These are phyloP conservation scores for Erebia palarica DNA, from an alignment of 2,888 invertebrate genomes.

Conservation along the genomic window DNA sequence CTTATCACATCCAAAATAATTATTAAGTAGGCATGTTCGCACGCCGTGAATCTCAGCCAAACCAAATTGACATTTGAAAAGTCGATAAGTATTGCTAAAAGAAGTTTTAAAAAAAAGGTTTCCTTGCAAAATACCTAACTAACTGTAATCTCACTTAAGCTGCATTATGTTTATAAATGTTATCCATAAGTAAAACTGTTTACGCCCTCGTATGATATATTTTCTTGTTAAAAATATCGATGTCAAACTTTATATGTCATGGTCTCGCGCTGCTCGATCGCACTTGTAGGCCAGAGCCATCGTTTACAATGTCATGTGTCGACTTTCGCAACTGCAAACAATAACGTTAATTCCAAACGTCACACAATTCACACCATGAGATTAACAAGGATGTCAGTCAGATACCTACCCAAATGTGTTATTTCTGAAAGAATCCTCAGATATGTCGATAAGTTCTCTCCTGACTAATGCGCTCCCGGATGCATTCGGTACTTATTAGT, in stretches of 20 bases:
- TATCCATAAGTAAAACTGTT: not conserved
- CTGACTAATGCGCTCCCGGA: too few relatives aligned
- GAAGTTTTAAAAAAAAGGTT: too few relatives aligned
- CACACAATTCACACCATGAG: slow-evolving; percentile 30
- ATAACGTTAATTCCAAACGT: slow-evolving; percentile 51
- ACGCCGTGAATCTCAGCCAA: too few relatives aligned
- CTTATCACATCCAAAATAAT: too few relatives aligned
- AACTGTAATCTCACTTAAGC: too few relatives aligned
- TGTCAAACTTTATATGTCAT: slow-evolving; percentile 78
- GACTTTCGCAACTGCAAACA: slow-evolving; percentile 70
- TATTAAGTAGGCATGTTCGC: too few relatives aligned
- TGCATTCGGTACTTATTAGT: too few relatives aligned
- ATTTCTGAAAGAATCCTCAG: not conserved
- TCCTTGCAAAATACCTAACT: too few relatives aligned
- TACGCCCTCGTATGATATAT: slow-evolving; percentile 31
- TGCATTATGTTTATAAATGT: not conserved
- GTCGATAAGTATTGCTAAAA: too few relatives aligned
- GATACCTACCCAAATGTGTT: slow-evolving; percentile 28
- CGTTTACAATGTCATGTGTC: slow-evolving; percentile 80
- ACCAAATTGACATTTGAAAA: too few relatives aligned
- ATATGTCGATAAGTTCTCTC: not conserved
- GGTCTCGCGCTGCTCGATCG: slow-evolving; percentile 75
- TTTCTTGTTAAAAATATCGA: slow-evolving; percentile 47
- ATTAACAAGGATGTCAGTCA: slow-evolving; percentile 19
- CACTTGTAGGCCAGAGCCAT: slow-evolving; percentile 78